These are phyloP conservation scores for Gadus chalcogrammus DNA, from an alignment of 2,113 vertebrate species.

Conservation along the genomic window DNA sequence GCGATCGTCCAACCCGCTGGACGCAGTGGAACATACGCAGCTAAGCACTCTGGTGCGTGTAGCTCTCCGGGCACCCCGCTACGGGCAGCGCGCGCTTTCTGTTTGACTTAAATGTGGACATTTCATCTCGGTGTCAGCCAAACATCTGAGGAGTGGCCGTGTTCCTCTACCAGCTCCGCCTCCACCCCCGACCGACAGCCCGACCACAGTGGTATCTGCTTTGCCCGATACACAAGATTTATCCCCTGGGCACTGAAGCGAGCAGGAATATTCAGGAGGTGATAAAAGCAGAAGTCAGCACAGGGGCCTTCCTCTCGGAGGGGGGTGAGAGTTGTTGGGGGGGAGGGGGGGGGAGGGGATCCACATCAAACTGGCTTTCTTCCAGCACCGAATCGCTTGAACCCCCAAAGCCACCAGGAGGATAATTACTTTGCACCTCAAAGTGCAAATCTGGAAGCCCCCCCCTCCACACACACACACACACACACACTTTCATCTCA, in stretches of 20 bases:
- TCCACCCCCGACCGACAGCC: background rate
- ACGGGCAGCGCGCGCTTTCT: slow-evolving; percentile 22
- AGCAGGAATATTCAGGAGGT: slow-evolving; percentile 52
- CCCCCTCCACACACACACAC: background rate
- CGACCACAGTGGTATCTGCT: background rate
- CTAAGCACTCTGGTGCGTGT: slow-evolving; percentile 42
- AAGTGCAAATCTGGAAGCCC: slow-evolving; percentile 34
- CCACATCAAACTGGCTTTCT: slow-evolving; percentile 44
- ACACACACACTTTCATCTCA: slow-evolving; percentile 27
- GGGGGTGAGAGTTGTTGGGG: too few species aligned
- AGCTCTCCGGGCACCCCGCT: slow-evolving; percentile 41
- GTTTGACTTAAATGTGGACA: slow-evolving; percentile 43
- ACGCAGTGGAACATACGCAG: slow-evolving; percentile 40
- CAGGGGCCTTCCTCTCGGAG: slow-evolving; percentile 28
- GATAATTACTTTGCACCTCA: slow-evolving; percentile 56
- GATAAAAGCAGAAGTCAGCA: slow-evolving; percentile 38
- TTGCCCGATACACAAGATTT: slow-evolving; percentile 17
- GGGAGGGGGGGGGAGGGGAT: slow-evolving; percentile 3
- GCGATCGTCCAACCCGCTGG: background rate
- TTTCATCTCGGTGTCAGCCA: slow-evolving; percentile 5
- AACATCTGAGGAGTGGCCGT: background rate
- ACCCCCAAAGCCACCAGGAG: slow-evolving; percentile 34
- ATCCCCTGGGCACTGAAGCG: slow-evolving; percentile 46
- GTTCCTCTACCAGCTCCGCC: background rate
- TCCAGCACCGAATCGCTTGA: slow-evolving; percentile 46